Conservation (phyloP, 2,888 invertebrate species). For the Drosophila phalerata region DNA sequence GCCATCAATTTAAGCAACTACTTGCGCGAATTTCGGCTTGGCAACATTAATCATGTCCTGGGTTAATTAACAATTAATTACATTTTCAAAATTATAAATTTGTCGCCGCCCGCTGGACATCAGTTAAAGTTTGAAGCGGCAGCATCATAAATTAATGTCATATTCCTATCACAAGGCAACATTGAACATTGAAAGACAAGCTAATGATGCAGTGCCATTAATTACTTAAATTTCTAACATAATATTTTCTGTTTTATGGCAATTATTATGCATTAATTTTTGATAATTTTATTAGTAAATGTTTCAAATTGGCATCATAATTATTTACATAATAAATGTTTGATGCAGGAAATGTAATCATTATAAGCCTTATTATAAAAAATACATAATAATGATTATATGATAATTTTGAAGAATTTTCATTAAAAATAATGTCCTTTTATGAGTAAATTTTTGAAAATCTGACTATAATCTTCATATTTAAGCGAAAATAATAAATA, state of each 20-base stretch:
- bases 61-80: slow-evolving; percentile 80
- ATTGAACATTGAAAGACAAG: not conserved
- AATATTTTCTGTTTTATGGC: not conserved
- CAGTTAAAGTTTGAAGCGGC: not conserved
- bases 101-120: slow-evolving; percentile 44
- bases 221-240: not conserved
- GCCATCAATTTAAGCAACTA: slow-evolving; percentile 49
- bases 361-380: too few species aligned
- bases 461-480: too few species aligned
- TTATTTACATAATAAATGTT: too few species aligned
- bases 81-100: slow-evolving; percentile 72
- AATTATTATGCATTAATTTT: not conserved
- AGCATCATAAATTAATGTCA: slow-evolving; percentile 58
- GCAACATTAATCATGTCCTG: slow-evolving; percentile 72
- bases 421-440: too few species aligned
- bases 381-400: too few species aligned
- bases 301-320: not conserved
- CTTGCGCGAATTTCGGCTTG: slow-evolving; percentile 20
- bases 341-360: not conserved
- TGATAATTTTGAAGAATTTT: too few species aligned
- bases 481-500: too few species aligned
- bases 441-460: too few species aligned
- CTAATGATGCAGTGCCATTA: slow-evolving; percentile 2
- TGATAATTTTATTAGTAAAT: not conserved
- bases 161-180: slow-evolving; percentile 10